Percentiles rank a stretch among this genome's conserved stretches.
These are phyloP conservation scores for Prosapia bicincta DNA, from an alignment of 2,888 invertebrate species.

Conservation along the genomic window DNA sequence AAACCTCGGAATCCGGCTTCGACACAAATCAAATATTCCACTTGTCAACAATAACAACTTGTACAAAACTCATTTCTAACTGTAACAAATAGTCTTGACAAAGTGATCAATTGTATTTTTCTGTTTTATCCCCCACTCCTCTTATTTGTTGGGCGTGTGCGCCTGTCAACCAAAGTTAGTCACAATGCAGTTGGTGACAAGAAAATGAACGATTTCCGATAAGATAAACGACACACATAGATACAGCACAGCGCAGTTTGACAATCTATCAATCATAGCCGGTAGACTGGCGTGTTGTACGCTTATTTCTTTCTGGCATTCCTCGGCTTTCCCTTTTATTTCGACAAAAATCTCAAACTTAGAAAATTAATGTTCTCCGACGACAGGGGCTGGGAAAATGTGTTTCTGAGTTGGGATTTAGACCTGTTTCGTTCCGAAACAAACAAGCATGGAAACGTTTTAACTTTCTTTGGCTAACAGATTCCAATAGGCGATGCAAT, in stretches of 20 bases:
- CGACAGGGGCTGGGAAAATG: not conserved
- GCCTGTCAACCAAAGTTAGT: conserved; percentile 3
- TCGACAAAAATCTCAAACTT: not conserved
- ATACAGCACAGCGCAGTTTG: conserved; percentile 15
- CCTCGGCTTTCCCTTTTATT: not conserved
- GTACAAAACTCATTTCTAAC: not conserved
- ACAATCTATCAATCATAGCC: conserved; percentile 18
- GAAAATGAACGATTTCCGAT: conserved; percentile 36
- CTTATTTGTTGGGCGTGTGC: not conserved
- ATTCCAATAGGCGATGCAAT: too few species aligned
- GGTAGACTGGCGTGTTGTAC: not conserved
- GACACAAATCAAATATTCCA: not conserved
- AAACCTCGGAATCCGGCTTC: not conserved
- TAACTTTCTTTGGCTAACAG: too few species aligned
- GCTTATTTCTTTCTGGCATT: not conserved
- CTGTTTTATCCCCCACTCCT: not conserved
- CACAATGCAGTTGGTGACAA: conserved; percentile 31
- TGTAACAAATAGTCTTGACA: not conserved
- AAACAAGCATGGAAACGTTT: too few species aligned
- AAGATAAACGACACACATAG: conserved; percentile 32
- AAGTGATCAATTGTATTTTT: conserved; percentile 2
- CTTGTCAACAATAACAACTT: not conserved
- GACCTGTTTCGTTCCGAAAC: too few species aligned
- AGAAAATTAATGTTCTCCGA: not conserved
- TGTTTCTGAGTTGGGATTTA: not conserved